phyloP scores from a whole-genome alignment of 2,888 invertebrate species.

The Standfussiana lucernea region DNA sequence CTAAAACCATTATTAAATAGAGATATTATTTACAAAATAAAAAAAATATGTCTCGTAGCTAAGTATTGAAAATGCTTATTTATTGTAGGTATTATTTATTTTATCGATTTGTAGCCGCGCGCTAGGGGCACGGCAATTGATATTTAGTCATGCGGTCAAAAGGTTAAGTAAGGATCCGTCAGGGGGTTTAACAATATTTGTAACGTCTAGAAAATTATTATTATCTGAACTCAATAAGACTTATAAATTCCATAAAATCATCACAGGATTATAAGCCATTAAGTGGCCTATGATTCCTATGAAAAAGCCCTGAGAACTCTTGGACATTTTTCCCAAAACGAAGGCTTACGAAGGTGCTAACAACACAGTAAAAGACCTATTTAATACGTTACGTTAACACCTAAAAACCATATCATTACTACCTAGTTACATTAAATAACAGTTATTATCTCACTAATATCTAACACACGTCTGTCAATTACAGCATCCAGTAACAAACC shows the following conservation, averaged over 20 bases:
- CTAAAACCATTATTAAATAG: too few species aligned
- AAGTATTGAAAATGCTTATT: too few species aligned
- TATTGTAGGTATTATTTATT: too few species aligned
- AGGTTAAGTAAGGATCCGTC: not conserved
- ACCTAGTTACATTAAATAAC: constrained; percentile 47
- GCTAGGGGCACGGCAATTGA: too few species aligned
- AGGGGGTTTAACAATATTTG: not conserved
- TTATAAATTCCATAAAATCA: not conserved
- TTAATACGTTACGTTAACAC: constrained; percentile 23
- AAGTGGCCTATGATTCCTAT: not conserved
- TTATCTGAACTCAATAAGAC: not conserved
- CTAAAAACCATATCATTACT: constrained; percentile 29
- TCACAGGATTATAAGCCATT: too few species aligned
- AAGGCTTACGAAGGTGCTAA: not conserved
- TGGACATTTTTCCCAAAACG: not conserved
- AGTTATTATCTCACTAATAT: constrained; percentile 57
- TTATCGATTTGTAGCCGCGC: too few species aligned
- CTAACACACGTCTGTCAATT: constrained; percentile 54
- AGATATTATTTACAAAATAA: too few species aligned
- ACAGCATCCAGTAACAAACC: constrained; percentile 63
- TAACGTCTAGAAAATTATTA: not conserved
- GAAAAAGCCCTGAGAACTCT: not conserved
- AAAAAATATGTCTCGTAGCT: too few species aligned
- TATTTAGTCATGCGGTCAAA: too few species aligned
- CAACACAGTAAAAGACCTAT: not conserved